Percentiles rank a stretch among this genome's conserved stretches.
Evolutionary conservation across 2,113 vertebrate species (phyloP).

Genomic region (Cichladusa arquata): DNA sequence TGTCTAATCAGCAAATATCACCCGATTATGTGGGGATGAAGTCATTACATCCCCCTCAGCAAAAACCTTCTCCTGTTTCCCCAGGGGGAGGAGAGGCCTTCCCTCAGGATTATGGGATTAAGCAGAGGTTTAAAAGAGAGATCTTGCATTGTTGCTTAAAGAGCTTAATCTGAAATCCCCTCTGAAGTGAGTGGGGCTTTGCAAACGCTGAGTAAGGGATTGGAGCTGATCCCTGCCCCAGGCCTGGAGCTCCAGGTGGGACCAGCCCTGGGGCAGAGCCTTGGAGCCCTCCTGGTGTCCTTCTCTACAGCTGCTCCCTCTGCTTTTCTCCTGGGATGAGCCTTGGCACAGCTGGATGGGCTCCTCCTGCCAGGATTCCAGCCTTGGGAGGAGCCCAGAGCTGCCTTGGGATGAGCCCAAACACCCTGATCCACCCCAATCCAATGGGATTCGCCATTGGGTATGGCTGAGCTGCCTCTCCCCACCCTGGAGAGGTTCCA

Average conservation of each 20-base stretch:
- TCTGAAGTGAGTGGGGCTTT: background rate
- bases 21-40: background rate
- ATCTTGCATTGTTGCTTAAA: conserved; percentile 47
- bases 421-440: background rate
- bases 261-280: background rate
- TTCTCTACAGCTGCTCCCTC: background rate
- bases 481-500: background rate
- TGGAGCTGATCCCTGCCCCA: background rate
- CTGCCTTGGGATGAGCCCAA: background rate
- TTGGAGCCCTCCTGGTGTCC: background rate
- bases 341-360: background rate
- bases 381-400: background rate
- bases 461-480: background rate
- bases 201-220: background rate
- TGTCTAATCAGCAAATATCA: conserved; percentile 1
- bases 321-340: background rate
- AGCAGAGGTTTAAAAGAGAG: conserved; percentile 5
- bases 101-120: conserved; percentile 46
- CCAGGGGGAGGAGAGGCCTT: background rate
- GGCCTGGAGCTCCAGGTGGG: background rate
- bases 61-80: background rate
- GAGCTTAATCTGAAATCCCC: conserved; percentile 43
- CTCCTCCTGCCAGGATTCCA: background rate
- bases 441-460: background rate
- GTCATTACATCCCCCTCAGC: background rate